Evolutionary conservation across 2,797 vertebrate species (phyloP).

Genomic region (Manis javanica): DNA sequence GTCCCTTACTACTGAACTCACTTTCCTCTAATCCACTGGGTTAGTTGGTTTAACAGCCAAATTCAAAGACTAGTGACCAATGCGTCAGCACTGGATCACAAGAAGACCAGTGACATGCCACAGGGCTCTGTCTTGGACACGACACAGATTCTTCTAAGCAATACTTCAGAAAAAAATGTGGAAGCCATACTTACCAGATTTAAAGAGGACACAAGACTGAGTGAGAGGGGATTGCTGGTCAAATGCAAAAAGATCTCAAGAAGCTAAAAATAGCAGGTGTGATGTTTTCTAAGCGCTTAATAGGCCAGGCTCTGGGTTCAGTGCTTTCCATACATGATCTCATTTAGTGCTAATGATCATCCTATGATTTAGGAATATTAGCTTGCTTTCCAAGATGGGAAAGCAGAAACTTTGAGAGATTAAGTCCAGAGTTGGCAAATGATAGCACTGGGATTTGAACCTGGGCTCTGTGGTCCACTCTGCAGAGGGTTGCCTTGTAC

Average conservation of each 20-base stretch:
- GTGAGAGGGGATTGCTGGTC: neutral
- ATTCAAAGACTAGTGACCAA: neutral
- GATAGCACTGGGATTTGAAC: neutral
- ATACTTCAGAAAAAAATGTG: neutral
- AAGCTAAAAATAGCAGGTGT: constrained; percentile 49
- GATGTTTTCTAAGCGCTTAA: constrained; percentile 36
- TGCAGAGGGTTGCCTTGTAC: neutral
- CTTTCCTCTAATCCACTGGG: neutral
- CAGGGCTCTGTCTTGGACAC: neutral
- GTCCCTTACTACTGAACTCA: neutral
- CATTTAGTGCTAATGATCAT: neutral
- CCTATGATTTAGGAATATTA: neutral
- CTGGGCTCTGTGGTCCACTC: neutral
- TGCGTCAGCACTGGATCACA: neutral
- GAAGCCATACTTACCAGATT: constrained; percentile 15
- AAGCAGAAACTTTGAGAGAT: neutral
- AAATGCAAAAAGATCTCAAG: constrained; percentile 17
- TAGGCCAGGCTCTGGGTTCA: constrained; percentile 10
- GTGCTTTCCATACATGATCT: neutral
- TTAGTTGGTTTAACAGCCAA: neutral
- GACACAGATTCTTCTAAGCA: neutral
- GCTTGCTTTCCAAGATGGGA: neutral
- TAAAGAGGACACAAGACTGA: neutral
- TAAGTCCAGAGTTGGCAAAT: neutral
- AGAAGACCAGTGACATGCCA: neutral